Evolutionary conservation across 2,888 invertebrate species (phyloP).

Genomic region (Acrobasis suavella): DNA sequence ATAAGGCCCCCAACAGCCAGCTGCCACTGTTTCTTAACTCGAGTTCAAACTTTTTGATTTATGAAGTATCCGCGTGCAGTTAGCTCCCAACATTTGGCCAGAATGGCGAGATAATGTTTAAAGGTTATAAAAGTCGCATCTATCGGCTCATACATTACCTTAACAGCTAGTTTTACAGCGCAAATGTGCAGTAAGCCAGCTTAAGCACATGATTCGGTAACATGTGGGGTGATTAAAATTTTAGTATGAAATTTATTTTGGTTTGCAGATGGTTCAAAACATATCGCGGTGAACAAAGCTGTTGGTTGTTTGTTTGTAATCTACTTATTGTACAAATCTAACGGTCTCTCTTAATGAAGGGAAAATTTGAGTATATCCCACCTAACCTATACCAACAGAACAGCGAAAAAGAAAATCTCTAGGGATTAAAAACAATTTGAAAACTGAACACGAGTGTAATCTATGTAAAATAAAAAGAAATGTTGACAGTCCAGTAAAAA

Average conservation of each 20-base stretch:
- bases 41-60: constrained; percentile 61
- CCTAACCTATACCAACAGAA: too few relatives aligned
- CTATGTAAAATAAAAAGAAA: too few relatives aligned
- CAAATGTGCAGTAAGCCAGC: constrained; percentile 2
- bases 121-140: constrained; percentile 41
- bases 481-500: too few relatives aligned
- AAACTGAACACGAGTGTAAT: too few relatives aligned
- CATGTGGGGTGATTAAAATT: not conserved
- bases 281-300: too few relatives aligned
- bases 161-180: constrained; percentile 21
- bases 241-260: not conserved
- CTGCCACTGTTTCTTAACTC: constrained; percentile 50
- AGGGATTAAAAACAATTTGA: too few relatives aligned
- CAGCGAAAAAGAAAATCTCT: too few relatives aligned
- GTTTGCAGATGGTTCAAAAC: too few relatives aligned
- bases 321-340: too few relatives aligned
- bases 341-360: too few relatives aligned
- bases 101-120: constrained; percentile 51
- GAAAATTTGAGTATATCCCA: too few relatives aligned
- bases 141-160: constrained; percentile 32
- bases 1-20: constrained; percentile 31
- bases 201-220: not conserved
- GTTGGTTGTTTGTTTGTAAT: too few relatives aligned
- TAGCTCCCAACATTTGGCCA: constrained; percentile 43
- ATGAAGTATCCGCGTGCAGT: constrained; percentile 34